Evolutionary conservation across 1,140 invertebrate genomes (phyloP), one percentile per base, ranked within the genome.

Genomic region (Hormaphis cornu): DNA sequence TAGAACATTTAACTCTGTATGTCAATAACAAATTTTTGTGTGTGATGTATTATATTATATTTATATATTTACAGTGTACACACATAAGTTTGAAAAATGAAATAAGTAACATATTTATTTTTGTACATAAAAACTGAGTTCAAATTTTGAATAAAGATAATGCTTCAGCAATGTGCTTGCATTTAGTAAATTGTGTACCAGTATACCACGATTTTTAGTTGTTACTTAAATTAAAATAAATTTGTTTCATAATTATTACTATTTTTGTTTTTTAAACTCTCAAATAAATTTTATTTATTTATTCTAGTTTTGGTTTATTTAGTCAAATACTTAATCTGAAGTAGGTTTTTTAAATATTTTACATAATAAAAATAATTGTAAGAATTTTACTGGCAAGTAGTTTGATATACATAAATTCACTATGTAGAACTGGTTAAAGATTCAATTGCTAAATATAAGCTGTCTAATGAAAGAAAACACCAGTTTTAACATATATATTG

Each of bases 1-100:
- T 66, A 66, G 46, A 66, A 63, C 46, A 50, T 20, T 63, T 46
- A 28, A 66, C 61, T 66, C 61, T 66, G 61, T 66, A 66, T 48
- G 28, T 50, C 14, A 42, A 22, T 30, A 46, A 50, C 50, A 66
- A 10, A 48, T 30, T 66, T 24, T 44, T 66, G 61, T 66, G n/a
- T n/a, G n/a, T n/a, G n/a, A n/a, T n/a, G n/a, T n/a, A n/a, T n/a
- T n/a, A n/a, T n/a, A n/a, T n/a, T n/a, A 66, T 30, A 66, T 66
- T 50, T 46, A 18, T 63, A 63, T 50, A 28, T 66, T 42, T 66
- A n/a, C n/a, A n/a, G n/a, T n/a, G n/a, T n/a, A n/a, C n/a, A n/a
- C n/a, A n/a, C n/a, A n/a, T n/a, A n/a, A n/a, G n/a, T n/a, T n/a
- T n/a, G n/a, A n/a, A n/a, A n/a, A n/a, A n/a, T 48, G 33, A 50